Conservation (phyloP, 2,113 vertebrate species). For the Egretta garzetta region DNA sequence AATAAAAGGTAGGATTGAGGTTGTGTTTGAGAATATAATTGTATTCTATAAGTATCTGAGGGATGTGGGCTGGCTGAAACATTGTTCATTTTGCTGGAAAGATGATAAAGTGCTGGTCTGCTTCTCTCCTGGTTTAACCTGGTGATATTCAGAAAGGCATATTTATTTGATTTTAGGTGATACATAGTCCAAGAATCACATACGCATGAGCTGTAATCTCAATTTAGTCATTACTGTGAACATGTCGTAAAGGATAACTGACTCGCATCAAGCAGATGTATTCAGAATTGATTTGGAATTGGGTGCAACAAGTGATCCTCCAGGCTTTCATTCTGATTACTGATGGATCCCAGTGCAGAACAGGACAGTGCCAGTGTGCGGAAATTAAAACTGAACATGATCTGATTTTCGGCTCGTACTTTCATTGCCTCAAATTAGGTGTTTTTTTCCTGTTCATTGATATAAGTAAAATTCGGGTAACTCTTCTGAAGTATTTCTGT, state of each 20-base stretch:
- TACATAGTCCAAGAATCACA: rapidly evolving
- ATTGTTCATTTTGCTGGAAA: rapidly evolving
- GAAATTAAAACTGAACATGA: rapidly evolving
- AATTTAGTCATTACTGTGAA: rapidly evolving
- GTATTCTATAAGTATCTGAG: rapidly evolving
- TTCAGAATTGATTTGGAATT: background rate
- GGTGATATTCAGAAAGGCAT: rapidly evolving
- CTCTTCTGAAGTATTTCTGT: rapidly evolving
- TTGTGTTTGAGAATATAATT: background rate
- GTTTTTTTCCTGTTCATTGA: rapidly evolving
- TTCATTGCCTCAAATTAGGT: rapidly evolving
- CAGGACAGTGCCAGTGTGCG: rapidly evolving
- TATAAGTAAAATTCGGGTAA: rapidly evolving
- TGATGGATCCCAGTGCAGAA: too few relatives aligned
- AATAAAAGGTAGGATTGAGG: too few relatives aligned
- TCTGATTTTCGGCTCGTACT: rapidly evolving
- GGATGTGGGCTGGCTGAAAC: background rate
- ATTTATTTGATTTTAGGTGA: rapidly evolving
- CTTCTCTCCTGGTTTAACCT: background rate
- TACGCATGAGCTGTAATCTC: rapidly evolving
- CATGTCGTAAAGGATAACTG: rapidly evolving
- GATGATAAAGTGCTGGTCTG: rapidly evolving
- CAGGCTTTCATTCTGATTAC: rapidly evolving
- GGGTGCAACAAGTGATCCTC: background rate
- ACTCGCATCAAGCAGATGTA: rapidly evolving